Evolutionary conservation across 2,888 invertebrate species (phyloP).

Genomic region (Adineta ricciae): DNA sequence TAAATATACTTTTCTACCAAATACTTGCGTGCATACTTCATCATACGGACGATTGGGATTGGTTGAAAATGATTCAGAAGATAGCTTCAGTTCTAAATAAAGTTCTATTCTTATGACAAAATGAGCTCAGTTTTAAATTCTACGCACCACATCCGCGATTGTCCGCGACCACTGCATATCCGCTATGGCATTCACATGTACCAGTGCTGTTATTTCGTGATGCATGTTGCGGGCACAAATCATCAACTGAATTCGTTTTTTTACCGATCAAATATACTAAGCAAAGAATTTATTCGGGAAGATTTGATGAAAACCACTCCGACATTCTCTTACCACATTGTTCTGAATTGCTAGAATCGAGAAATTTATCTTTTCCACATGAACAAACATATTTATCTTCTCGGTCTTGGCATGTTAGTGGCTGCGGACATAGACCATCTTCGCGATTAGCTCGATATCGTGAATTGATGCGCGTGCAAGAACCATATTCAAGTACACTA

Average conservation of each 20-base stretch:
- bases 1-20: not conserved
- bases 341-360: not conserved
- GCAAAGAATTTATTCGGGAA: not conserved
- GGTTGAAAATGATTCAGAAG: not conserved
- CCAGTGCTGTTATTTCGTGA: not conserved
- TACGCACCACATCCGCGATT: not conserved
- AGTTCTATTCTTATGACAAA: not conserved
- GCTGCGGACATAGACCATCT: not conserved
- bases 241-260: not conserved
- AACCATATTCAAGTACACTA: not conserved
- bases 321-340: not conserved
- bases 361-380: not conserved
- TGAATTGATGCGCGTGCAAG: not conserved
- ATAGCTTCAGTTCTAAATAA: not conserved
- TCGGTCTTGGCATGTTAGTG: not conserved
- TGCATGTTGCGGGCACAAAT: not conserved
- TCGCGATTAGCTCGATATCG: not conserved
- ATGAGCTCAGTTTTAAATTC: not conserved
- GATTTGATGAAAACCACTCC: not conserved
- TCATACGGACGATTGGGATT: not conserved
- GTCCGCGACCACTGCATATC: not conserved
- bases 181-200: not conserved
- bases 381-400: not conserved
- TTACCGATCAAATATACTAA: not conserved
- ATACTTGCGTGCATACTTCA: not conserved